phyloP scores from a whole-genome alignment of 2,888 invertebrate genomes.

The Cephus pygmeus region DNA sequence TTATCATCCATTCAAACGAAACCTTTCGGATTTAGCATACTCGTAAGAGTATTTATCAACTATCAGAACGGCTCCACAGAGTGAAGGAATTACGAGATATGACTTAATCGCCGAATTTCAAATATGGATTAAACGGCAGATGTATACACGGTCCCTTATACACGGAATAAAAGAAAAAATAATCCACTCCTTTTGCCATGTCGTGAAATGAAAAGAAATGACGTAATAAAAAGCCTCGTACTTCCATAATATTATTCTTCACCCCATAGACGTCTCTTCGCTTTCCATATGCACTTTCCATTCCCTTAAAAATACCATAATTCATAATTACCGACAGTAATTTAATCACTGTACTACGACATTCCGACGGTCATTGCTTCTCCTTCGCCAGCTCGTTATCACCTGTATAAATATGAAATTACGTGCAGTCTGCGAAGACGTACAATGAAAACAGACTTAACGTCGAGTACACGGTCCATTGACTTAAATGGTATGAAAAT shows the following conservation, averaged over 20 bases:
- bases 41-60: not conserved
- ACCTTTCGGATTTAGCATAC: conserved; percentile 1
- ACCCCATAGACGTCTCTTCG: not conserved
- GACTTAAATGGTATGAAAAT: not conserved
- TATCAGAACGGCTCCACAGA: not conserved
- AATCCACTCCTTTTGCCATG: not conserved
- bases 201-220: not conserved
- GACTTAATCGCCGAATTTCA: not conserved
- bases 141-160: not conserved
- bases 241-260: conserved; percentile 7
- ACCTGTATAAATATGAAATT: conserved; percentile 22
- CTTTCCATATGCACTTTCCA: not conserved
- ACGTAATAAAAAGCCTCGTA: conserved; percentile 12
- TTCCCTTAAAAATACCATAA: conserved; percentile 11
- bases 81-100: not conserved
- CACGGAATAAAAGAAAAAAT: not conserved
- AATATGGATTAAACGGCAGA: not conserved
- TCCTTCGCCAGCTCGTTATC: conserved; percentile 20
- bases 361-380: conserved; percentile 19
- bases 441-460: not conserved
- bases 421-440: not conserved
- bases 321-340: conserved; percentile 33
- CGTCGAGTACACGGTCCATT: not conserved
- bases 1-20: not conserved
- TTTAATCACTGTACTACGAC: conserved; percentile 29